A percentile compares a stretch with the other conserved stretches of the same genome.
Conservation (phyloP, 2,888 invertebrate species). For the Hesperia comma region DNA sequence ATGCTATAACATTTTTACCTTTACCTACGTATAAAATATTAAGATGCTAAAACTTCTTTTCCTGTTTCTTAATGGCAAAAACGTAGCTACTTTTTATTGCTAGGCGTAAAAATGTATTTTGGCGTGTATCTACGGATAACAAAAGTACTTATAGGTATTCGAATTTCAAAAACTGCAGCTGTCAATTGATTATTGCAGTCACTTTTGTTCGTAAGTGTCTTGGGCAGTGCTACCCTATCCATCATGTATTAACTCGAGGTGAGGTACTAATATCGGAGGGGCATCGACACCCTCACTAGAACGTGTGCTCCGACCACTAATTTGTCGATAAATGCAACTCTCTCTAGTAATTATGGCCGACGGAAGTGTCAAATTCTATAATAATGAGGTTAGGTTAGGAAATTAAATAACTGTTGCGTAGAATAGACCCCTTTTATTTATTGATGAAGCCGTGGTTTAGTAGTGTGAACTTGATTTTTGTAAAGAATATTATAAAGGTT, state of each 20-base stretch:
- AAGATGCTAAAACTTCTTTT: no score
- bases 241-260: conserved; percentile 64
- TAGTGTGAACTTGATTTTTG: no score
- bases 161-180: neutral
- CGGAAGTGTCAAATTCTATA: conserved; percentile 43
- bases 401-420: conserved; percentile 1
- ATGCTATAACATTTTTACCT: no score
- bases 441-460: neutral
- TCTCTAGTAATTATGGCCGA: conserved; percentile 45
- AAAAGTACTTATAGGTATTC: no score
- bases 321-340: conserved; percentile 47
- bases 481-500: no score
- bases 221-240: conserved; percentile 44
- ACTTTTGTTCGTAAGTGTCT: conserved; percentile 35
- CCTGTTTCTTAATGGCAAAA: no score
- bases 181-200: conserved; percentile 19
- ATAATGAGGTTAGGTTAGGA: conserved; percentile 14
- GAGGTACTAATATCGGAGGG: conserved; percentile 73
- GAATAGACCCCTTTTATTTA: neutral
- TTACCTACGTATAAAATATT: no score
- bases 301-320: conserved; percentile 58
- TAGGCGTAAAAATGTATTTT: no score
- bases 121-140: no score
- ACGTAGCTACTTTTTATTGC: neutral
- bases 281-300: conserved; percentile 55